Conservation (phyloP, 2,113 vertebrate genomes). For the Oplegnathus fasciatus region DNA sequence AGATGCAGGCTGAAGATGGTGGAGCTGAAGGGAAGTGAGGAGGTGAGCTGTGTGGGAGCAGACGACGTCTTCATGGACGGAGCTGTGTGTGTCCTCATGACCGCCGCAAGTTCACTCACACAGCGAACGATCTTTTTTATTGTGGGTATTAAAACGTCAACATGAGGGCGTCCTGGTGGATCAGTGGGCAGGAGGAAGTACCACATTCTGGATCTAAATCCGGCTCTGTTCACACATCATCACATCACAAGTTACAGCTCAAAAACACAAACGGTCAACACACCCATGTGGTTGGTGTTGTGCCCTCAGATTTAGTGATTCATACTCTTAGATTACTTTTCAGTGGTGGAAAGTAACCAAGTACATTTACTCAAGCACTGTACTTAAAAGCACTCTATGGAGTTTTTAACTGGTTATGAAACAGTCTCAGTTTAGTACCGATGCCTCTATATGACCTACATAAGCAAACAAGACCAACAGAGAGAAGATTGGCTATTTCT, state of each 20-base stretch:
- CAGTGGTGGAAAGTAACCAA: background rate
- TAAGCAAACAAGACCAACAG: no score
- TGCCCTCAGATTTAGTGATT: background rate
- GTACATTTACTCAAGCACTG: no score
- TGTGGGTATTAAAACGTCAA: background rate
- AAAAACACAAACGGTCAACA: background rate
- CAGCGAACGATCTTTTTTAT: background rate
- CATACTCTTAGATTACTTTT: background rate
- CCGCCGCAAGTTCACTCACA: background rate
- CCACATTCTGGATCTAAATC: background rate
- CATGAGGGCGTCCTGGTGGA: background rate
- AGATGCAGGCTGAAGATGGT: background rate
- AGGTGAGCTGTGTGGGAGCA: slow-evolving; percentile 35
- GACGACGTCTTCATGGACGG: slow-evolving; percentile 12
- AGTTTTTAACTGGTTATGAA: no score
- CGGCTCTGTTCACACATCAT: background rate
- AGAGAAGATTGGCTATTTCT: no score
- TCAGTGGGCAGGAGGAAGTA: background rate
- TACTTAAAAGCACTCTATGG: no score
- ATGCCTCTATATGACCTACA: no score
- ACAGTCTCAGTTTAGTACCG: no score
- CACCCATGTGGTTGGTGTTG: background rate
- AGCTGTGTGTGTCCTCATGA: slow-evolving; percentile 7
- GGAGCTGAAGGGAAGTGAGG: slow-evolving; percentile 40
- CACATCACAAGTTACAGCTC: background rate